These are phyloP conservation scores for Phrynosoma platyrhinos DNA, from an alignment of 2,113 vertebrate species.

Conservation along the genomic window DNA sequence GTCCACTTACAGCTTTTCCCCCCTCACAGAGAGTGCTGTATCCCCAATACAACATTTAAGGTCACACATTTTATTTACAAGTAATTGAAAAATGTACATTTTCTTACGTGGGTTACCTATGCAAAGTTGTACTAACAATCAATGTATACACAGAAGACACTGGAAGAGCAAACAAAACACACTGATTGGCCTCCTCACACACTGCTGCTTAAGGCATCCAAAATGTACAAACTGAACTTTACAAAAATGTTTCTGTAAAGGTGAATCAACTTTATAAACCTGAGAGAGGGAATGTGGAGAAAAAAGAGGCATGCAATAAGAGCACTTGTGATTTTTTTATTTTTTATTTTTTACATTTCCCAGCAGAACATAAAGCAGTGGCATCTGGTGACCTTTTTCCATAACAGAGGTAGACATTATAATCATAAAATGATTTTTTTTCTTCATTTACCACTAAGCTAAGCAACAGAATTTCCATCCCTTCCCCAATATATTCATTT, in stretches of 20 bases:
- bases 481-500: not conserved
- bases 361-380: conserved; percentile 33
- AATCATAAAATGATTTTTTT: conserved; percentile 1
- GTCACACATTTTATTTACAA: conserved; percentile 96
- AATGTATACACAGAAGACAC: conserved; percentile 79
- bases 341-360: conserved; percentile 16
- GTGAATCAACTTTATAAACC: conserved; percentile 59
- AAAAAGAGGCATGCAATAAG: conserved; percentile 67
- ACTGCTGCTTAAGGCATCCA: conserved; percentile 71
- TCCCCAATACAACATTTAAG: conserved; percentile 67
- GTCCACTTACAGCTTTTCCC: no score
- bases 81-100: conserved; percentile 94
- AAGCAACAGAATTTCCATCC: conserved; percentile 5
- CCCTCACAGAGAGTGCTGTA: no score
- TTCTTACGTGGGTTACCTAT: conserved; percentile 99
- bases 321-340: conserved; percentile 46
- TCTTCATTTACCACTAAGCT: not conserved
- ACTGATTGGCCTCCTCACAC: conserved; percentile 70
- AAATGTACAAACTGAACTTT: conserved; percentile 73
- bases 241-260: conserved; percentile 60
- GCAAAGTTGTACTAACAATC: conserved; percentile 86
- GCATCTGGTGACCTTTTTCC: not conserved
- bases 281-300: conserved; percentile 25
- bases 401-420: conserved; percentile 17
- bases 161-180: conserved; percentile 74